phyloP scores from a whole-genome alignment of 2,888 invertebrate species.

The Cataglyphis livida region DNA sequence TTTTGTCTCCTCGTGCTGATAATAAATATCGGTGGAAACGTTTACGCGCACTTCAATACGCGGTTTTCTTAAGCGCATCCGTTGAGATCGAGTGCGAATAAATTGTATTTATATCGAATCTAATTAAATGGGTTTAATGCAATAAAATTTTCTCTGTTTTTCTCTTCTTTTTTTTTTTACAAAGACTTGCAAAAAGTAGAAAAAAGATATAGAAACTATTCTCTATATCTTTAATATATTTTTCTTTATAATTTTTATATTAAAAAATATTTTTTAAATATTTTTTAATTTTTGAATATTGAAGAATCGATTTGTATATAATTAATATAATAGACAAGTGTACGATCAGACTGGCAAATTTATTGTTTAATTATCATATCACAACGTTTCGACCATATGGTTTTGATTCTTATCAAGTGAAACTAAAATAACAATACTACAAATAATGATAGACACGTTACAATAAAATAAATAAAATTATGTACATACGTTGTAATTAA shows the following conservation, averaged over 20 bases:
- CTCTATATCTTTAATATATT: background rate
- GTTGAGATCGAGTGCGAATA: constrained; percentile 3
- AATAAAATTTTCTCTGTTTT: background rate
- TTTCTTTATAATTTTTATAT: background rate
- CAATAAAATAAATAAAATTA: no score
- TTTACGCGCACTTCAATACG: background rate
- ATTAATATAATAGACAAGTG: background rate
- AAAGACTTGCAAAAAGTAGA: background rate
- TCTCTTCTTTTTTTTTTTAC: no score
- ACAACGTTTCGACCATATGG: no score
- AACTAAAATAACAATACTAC: no score
- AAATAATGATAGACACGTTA: no score
- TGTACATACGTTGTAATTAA: no score
- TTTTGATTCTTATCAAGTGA: no score
- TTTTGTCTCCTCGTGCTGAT: constrained; percentile 12
- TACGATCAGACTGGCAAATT: no score
- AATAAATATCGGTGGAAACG: constrained; percentile 19
- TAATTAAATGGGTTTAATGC: background rate
- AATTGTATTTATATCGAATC: constrained; percentile 12
- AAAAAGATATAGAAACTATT: background rate
- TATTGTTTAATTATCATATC: no score
- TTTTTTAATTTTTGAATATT: background rate
- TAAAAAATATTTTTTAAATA: background rate
- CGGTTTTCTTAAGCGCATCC: background rate
- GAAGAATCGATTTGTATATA: background rate